Percentiles rank a stretch among this genome's conserved stretches.
Conservation (phyloP, 2,797 vertebrate species). For the Squalus acanthias region DNA sequence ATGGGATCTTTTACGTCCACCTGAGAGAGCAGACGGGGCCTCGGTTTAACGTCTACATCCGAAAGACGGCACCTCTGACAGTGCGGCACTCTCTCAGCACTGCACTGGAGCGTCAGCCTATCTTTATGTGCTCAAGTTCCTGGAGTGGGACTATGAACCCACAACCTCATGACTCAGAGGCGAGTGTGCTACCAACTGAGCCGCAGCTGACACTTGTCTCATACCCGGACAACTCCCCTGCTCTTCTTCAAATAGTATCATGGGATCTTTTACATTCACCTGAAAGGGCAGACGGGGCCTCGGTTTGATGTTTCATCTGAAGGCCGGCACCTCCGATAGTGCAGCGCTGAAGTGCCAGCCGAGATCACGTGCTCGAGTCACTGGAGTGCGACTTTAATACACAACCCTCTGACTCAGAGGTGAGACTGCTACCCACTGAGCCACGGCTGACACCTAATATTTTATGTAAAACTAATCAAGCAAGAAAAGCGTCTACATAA, state of each 20-base stretch:
- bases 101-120: too few species aligned
- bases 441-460: not conserved
- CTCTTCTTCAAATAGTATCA: not conserved
- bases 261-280: not conserved
- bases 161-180: too few species aligned
- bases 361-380: not conserved
- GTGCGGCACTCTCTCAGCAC: too few species aligned
- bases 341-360: not conserved
- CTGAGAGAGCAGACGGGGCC: too few species aligned
- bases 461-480: not conserved
- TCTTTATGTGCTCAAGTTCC: too few species aligned
- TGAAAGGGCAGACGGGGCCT: not conserved
- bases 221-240: not conserved
- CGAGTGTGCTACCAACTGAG: too few species aligned
- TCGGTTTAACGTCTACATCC: too few species aligned
- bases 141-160: too few species aligned
- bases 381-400: not conserved
- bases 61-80: too few species aligned
- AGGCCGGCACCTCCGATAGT: not conserved
- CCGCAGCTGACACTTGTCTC: too few species aligned
- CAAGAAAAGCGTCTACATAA: not conserved
- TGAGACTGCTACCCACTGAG: not conserved
- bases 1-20: too few species aligned
- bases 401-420: not conserved
- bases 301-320: not conserved